Base-by-base conservation (phyloP, 2,888 invertebrate genomes). In the Phengaris alcon region DNA sequence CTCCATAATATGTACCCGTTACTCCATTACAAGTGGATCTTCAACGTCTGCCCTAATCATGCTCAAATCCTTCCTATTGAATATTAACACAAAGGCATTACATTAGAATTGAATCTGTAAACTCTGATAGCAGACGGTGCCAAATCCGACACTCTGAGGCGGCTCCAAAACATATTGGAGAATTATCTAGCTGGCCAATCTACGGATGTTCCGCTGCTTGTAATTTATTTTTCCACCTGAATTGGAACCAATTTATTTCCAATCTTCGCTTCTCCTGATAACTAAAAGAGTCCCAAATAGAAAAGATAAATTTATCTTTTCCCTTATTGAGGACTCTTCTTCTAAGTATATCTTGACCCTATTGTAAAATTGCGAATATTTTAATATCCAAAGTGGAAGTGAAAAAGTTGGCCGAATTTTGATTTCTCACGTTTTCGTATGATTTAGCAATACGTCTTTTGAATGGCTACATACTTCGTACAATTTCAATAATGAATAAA, bases 191-290 rank as follows among this genome's bases (percentile, higher is more conserved):
- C 64, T 35, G 44, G 22, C 35, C 64, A 64, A 64, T 64, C 64
- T 64, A 64, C 64, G 64, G 64, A 52, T 52, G 59, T 69, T 48
- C 69, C 69, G 69, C 69, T 48, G 48, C 69, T 69, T 48, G 69
- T 69, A 46, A 68, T 46, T 46, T 68, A 69, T 69, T 69, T 69
- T 69, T 48, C 69, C 69, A 69, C 69, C 15, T 48, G 69, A 69
- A 69, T 69, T 48, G 46, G 48, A 69, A n/a, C 48, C 69, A 69
- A 69, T 69, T 69, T 69, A 69, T 48, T 69, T 48, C 69, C 22
- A 22, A 15, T 15, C 48, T 48, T 48, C 69, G 22, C 48, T 69
- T 6, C 15, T 59, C 15, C 69, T 69, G 69, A 69, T 69, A 69
- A 69, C 69, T 64, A 64, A 52, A 52, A 44, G 64, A 64, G 64